phyloP scores from a whole-genome alignment of 2,113 vertebrate species.

The Fregetta grallaria region DNA sequence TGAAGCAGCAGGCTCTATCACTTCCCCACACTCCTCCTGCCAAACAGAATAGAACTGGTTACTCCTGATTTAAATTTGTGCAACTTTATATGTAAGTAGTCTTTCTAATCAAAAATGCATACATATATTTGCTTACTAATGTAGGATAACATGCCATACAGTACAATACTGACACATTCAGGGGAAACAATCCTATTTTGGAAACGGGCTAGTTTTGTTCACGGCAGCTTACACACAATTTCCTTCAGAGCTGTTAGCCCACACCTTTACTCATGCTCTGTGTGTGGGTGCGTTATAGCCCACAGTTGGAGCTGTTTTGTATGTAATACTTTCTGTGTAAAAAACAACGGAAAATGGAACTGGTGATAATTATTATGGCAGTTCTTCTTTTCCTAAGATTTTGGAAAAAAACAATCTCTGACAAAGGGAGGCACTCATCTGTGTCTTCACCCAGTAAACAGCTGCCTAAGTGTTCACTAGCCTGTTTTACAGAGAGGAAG shows the following conservation, averaged over 20 bases:
- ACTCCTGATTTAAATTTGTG: not conserved
- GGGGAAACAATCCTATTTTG: not conserved
- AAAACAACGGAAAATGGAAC: not conserved
- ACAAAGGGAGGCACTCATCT: not conserved
- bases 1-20: not conserved
- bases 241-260: not conserved
- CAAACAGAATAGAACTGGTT: not conserved
- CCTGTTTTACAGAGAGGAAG: accelerated
- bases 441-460: not conserved
- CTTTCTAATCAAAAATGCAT: not conserved
- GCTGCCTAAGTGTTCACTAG: not conserved
- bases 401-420: not conserved
- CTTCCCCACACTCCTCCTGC: not conserved
- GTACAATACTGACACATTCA: accelerated
- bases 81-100: not conserved
- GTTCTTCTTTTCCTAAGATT: not conserved
- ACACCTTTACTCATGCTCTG: not conserved
- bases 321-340: not conserved
- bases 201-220: not conserved
- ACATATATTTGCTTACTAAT: not conserved
- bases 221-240: not conserved
- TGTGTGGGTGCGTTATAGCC: not conserved
- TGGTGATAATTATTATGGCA: not conserved
- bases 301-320: not conserved
- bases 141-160: not conserved